Conservation (phyloP, 2,888 invertebrate species). For the Drosophila helvetica region DNA sequence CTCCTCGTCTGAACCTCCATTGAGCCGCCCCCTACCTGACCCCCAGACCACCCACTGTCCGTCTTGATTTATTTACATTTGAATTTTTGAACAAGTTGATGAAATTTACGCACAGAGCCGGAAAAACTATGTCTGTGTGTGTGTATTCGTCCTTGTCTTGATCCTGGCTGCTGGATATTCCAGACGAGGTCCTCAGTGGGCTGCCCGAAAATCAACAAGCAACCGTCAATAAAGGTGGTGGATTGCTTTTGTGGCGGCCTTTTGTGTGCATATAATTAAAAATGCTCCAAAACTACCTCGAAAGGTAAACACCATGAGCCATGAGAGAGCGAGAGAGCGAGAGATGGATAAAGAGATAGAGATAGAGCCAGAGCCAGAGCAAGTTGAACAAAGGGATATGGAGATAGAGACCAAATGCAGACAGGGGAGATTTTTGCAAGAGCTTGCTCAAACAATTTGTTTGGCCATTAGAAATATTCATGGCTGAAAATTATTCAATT, state of each 20-base stretch:
- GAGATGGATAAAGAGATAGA: slow-evolving; percentile 40
- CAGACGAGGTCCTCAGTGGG: background rate
- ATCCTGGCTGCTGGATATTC: slow-evolving; percentile 1
- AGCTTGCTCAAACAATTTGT: slow-evolving; percentile 72
- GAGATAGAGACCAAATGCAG: slow-evolving; percentile 23
- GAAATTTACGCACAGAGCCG: slow-evolving; percentile 67
- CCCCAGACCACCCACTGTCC: slow-evolving; percentile 16
- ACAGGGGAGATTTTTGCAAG: slow-evolving; percentile 51
- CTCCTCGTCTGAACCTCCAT: slow-evolving; percentile 1
- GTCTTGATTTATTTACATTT: slow-evolving; percentile 78
- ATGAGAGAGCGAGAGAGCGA: background rate
- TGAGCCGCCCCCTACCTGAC: background rate
- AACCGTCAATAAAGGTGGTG: slow-evolving; percentile 76
- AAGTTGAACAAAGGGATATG: slow-evolving; percentile 40
- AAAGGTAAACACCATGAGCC: slow-evolving; percentile 60
- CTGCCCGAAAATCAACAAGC: slow-evolving; percentile 55
- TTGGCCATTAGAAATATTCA: slow-evolving; percentile 80
- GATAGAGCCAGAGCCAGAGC: slow-evolving; percentile 13
- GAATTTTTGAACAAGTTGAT: slow-evolving; percentile 79
- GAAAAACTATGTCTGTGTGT: slow-evolving; percentile 60
- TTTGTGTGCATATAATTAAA: slow-evolving; percentile 77
- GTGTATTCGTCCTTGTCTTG: slow-evolving; percentile 18
- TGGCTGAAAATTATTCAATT: slow-evolving; percentile 77
- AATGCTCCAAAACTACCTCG: slow-evolving; percentile 68
- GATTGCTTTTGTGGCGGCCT: slow-evolving; percentile 76